A percentile compares a stretch with the other conserved stretches of the same genome.
Evolutionary conservation across 2,113 vertebrate genomes (phyloP).

Genomic region (Lota lota): DNA sequence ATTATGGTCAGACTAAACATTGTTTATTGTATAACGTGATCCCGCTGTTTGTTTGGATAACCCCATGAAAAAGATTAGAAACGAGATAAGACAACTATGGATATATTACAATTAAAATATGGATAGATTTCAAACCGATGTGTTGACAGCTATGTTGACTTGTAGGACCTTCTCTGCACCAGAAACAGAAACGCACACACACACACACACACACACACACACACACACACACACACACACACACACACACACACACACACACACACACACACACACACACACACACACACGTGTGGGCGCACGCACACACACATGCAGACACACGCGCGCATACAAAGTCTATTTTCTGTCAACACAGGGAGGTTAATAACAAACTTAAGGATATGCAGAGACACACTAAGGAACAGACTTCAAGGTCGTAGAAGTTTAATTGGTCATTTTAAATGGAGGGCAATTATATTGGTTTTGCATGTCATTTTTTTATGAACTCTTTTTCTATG

Average conservation of each 20-base stretch:
- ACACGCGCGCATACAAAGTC: neutral
- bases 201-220: neutral
- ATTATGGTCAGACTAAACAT: no score
- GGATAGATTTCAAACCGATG: no score
- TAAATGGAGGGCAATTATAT: neutral
- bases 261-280: neutral
- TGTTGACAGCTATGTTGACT: no score
- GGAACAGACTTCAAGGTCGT: constrained; percentile 27
- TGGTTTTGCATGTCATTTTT: neutral
- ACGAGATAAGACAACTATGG: no score
- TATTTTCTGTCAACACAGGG: neutral
- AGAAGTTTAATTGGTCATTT: neutral
- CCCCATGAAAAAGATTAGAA: no score
- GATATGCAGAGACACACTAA: neutral
- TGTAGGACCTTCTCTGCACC: neutral
- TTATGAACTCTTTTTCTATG: neutral
- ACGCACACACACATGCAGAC: constrained; percentile 17
- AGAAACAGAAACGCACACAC: neutral
- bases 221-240: no score
- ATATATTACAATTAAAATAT: no score
- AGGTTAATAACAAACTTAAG: constrained; percentile 51
- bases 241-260: no score
- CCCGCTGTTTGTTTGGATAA: no score
- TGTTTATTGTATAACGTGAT: no score
- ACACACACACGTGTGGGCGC: no score